Base-by-base conservation (phyloP, 2,888 invertebrate species). In the Idaea straminata region DNA sequence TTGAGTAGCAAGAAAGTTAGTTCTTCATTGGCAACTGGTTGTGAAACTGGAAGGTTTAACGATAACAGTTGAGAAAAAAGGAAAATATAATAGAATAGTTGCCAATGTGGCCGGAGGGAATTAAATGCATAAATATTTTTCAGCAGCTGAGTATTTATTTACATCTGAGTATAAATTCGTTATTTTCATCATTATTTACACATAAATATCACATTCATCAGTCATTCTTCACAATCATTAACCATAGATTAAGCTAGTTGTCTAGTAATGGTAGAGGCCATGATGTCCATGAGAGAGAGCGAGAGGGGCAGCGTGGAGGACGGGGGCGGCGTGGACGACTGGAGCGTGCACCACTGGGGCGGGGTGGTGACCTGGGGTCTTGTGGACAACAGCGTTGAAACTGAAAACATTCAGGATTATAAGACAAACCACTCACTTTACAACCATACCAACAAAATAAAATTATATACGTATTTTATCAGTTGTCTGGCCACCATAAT, bases 341-440 rank as follows among this genome's bases (percentile, higher is more conserved):
- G 89, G 89, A 83, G 38, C 38, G 85, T 59, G 59, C 6, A 25
- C 25, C 7, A 59, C 59, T 34, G 59, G 59, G 69, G 90, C 89
- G 75, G 90, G 91, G 84, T 92, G 92, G 81, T 91, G 91, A 61
- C 91, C 92, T 65, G 89, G 84, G 75, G 90, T 91, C 84, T 92
- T 92, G 87, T 91, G 91, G 70, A 92, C 92, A n/a, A 93, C 91
- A 13, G 93, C 93, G 89, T 93, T 92, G 89, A 93, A 93, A 82
- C 93, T 93, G 83, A 59, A 83, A 86, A 64, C 64, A 66, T 59
- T 35, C 63, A 60, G 64, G 0, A 15, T 61, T 35, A 35, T 57
- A 7, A 47, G 13, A 47, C 47, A 10, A 47, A 47, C 47, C 13
- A 7, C 47, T 36, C 36, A 47, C 10, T 47, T 47, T 13, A 10